phyloP scores from a whole-genome alignment of 2,888 invertebrate genomes.

The Gymnosoma rotundatum region DNA sequence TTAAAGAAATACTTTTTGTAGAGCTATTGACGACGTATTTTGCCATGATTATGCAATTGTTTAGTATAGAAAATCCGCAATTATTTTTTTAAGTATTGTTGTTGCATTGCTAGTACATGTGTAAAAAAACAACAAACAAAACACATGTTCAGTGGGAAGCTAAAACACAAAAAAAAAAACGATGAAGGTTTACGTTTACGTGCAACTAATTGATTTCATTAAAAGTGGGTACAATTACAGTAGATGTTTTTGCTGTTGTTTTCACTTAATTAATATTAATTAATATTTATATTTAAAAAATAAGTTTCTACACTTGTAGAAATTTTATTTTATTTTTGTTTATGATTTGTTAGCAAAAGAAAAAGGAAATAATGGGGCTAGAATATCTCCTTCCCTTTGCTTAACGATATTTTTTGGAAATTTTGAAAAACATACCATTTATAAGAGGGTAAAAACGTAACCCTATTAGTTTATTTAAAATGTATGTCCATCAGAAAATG shows the following conservation, averaged over 20 bases:
- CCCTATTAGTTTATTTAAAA: too few relatives aligned
- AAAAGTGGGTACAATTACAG: background rate
- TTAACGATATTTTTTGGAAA: too few relatives aligned
- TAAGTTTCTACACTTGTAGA: background rate
- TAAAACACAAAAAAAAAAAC: background rate
- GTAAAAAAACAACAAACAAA: background rate
- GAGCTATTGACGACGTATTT: background rate
- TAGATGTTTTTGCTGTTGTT: background rate
- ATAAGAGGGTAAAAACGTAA: too few relatives aligned
- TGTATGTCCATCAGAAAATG: too few relatives aligned
- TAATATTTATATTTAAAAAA: conserved; percentile 7
- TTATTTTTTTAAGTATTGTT: background rate
- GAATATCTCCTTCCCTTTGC: too few relatives aligned
- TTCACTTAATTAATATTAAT: conserved; percentile 40
- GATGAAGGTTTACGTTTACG: conserved; percentile 23
- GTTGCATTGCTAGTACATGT: background rate
- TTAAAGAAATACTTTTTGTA: conserved; percentile 24
- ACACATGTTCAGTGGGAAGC: conserved; percentile 21
- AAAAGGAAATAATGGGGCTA: too few relatives aligned
- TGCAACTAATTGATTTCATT: conserved; percentile 54
- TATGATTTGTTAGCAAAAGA: background rate
- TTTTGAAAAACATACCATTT: too few relatives aligned
- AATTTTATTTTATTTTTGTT: background rate
- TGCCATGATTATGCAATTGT: conserved; percentile 48
- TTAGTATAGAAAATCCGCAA: background rate